phyloP scores from a whole-genome alignment of 2,797 vertebrate species.

The Zalophus californianus region DNA sequence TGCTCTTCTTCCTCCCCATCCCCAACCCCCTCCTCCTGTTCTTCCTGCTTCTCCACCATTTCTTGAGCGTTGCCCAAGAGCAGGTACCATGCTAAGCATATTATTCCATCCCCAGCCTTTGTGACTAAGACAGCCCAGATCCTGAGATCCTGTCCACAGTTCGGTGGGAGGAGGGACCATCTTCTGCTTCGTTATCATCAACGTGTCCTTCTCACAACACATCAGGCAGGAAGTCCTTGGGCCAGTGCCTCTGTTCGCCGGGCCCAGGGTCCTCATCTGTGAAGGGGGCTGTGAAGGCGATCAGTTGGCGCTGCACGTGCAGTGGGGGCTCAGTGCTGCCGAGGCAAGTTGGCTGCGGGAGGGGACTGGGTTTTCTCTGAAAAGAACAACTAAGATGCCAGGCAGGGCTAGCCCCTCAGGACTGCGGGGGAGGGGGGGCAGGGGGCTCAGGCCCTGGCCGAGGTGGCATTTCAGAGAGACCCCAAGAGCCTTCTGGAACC shows the following conservation, averaged over 20 bases:
- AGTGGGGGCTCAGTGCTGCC: neutral
- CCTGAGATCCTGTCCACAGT: neutral
- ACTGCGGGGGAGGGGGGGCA: no score
- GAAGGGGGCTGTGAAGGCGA: neutral
- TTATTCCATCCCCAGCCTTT: accelerated
- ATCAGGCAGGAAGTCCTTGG: neutral
- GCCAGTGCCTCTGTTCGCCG: neutral
- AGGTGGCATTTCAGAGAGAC: neutral
- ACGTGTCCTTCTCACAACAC: neutral
- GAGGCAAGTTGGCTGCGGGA: neutral
- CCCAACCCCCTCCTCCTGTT: accelerated
- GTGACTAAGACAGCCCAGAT: neutral
- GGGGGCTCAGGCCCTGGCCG: neutral
- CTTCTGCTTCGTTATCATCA: neutral
- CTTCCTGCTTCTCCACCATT: neutral
- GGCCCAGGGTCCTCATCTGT: neutral
- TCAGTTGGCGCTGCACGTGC: neutral
- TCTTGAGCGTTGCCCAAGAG: accelerated
- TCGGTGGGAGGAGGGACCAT: accelerated
- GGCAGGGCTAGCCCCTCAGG: neutral
- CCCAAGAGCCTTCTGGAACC: neutral
- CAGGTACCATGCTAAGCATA: accelerated
- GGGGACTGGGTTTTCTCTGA: neutral
- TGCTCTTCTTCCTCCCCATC: no score
- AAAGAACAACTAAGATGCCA: neutral